Conservation (phyloP, 2,888 invertebrate genomes). For the Hyposoter dolosus region DNA sequence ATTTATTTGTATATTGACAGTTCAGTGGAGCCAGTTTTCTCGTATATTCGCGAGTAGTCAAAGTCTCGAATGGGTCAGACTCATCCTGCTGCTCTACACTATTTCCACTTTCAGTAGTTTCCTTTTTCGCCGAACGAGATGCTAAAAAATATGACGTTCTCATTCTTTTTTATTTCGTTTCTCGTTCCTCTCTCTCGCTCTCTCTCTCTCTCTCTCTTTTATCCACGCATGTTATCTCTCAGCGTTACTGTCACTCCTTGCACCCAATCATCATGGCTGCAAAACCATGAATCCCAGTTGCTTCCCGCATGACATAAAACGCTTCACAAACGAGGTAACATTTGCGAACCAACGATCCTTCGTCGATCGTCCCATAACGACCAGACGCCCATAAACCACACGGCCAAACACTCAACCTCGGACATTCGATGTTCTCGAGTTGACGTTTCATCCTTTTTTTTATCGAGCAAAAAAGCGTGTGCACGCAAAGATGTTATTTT, state of each 20-base stretch:
- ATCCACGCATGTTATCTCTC: background rate
- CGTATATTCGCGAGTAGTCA: slow-evolving; percentile 53
- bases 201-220: background rate
- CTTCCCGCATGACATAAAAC: slow-evolving; percentile 56
- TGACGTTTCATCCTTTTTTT: slow-evolving; percentile 3
- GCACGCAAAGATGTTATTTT: background rate
- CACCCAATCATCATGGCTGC: slow-evolving; percentile 43
- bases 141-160: slow-evolving; percentile 55
- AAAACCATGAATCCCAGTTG: slow-evolving; percentile 45
- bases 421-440: slow-evolving; percentile 36
- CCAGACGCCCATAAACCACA: slow-evolving; percentile 58
- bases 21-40: background rate
- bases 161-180: slow-evolving; percentile 15
- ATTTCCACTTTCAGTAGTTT: slow-evolving; percentile 35
- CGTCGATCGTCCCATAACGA: slow-evolving; percentile 44
- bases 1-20: slow-evolving; percentile 17
- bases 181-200: background rate
- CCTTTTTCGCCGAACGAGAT: slow-evolving; percentile 31
- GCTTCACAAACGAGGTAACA: slow-evolving; percentile 43
- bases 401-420: slow-evolving; percentile 8
- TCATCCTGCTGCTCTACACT: slow-evolving; percentile 6
- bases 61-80: slow-evolving; percentile 64
- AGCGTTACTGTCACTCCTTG: background rate
- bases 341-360: slow-evolving; percentile 47
- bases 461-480: slow-evolving; percentile 2